These are phyloP conservation scores for Puntigrus tetrazona DNA, from an alignment of 2,113 vertebrate species.

Conservation along the genomic window DNA sequence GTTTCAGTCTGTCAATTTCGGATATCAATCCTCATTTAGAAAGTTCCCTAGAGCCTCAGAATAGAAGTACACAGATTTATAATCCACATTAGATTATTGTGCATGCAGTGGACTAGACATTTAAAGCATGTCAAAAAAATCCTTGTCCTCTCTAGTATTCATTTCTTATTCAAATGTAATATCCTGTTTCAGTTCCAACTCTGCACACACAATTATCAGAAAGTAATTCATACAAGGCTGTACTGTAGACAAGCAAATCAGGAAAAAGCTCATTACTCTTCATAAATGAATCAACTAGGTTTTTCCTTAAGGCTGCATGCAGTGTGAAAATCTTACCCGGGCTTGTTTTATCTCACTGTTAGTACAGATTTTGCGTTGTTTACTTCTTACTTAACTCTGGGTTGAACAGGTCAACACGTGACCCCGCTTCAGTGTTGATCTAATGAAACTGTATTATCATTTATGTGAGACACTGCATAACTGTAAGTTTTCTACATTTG, in stretches of 20 bases:
- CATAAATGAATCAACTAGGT: background rate
- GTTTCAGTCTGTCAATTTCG: background rate
- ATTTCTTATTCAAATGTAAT: background rate
- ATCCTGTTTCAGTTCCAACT: background rate
- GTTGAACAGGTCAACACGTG: background rate
- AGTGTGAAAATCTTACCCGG: too few species aligned
- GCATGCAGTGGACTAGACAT: background rate
- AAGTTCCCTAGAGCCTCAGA: background rate
- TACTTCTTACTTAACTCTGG: background rate
- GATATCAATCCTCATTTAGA: background rate
- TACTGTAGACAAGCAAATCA: background rate
- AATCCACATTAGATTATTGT: background rate
- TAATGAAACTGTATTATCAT: background rate
- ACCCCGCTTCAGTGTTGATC: background rate
- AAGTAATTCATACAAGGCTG: background rate
- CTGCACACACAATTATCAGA: background rate
- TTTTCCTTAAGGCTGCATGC: background rate
- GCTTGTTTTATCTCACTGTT: background rate
- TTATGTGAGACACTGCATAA: background rate
- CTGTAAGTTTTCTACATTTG: too few species aligned
- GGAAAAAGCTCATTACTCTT: background rate
- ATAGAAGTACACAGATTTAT: background rate
- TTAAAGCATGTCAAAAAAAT: background rate
- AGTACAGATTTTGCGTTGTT: background rate
- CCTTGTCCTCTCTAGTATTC: background rate